A percentile compares a stretch with the other conserved stretches of the same genome.
Evolutionary conservation across 64 coral and sea anemone species (phyloP).

Genomic region (Trachythela sp.): DNA sequence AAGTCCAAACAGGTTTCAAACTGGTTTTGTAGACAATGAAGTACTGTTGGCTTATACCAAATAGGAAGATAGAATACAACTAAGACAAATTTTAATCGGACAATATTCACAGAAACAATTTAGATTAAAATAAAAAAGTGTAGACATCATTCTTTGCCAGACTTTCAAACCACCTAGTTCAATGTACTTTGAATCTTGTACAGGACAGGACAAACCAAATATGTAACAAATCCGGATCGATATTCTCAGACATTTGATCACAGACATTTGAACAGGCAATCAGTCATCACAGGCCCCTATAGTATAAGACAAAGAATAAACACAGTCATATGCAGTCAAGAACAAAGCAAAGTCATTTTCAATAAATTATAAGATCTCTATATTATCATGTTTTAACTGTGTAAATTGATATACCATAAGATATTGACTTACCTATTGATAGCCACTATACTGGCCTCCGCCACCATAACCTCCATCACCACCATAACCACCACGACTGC

Average conservation of each 20-base stretch:
- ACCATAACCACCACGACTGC: not conserved
- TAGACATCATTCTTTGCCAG: not conserved
- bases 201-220: not conserved
- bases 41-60: not conserved
- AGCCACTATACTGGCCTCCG: not conserved
- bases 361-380: not conserved
- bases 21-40: not conserved
- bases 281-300: not conserved
- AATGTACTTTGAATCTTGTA: not conserved
- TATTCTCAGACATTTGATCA: not conserved
- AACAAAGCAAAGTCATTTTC: not conserved
- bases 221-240: not conserved
- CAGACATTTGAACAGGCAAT: not conserved
- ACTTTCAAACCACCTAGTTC: not conserved
- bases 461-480: not conserved
- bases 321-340: not conserved
- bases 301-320: not conserved
- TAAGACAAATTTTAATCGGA: not conserved
- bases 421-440: not conserved
- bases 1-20: too few relatives aligned
- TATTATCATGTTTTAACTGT: too few relatives aligned
- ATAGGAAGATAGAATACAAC: not conserved
- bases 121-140: constrained; percentile 1
- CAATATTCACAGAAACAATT: constrained; percentile 1
- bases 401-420: not conserved